These are phyloP conservation scores for Synaphobranchus kaupii DNA, from an alignment of 2,797 vertebrate species.

Conservation along the genomic window DNA sequence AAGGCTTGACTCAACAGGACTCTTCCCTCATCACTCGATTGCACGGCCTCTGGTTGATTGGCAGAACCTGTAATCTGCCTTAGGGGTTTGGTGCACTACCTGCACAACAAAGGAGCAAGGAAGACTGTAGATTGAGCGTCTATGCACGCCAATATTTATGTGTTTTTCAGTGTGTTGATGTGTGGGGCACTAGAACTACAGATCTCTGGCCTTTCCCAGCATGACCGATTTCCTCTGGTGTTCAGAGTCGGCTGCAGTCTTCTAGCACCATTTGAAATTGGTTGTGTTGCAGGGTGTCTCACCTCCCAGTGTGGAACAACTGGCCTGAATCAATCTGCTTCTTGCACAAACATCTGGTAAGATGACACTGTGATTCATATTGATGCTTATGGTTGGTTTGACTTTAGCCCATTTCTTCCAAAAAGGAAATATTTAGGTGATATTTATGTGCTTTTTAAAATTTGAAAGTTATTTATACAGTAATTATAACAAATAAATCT, in stretches of 20 bases:
- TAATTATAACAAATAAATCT: neutral
- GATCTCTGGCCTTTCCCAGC: conserved; percentile 39
- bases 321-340: neutral
- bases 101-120: neutral
- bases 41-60: neutral
- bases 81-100: neutral
- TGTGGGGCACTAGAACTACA: neutral
- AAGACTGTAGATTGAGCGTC: neutral
- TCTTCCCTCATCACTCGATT: neutral
- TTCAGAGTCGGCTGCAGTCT: conserved; percentile 56
- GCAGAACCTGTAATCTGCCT: neutral
- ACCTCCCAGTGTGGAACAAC: neutral
- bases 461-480: neutral
- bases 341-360: neutral
- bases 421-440: neutral
- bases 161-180: neutral
- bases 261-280: conserved; percentile 66
- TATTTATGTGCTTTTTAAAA: neutral
- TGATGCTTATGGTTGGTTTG: neutral
- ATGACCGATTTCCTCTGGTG: conserved; percentile 61
- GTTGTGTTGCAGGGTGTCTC: conserved; percentile 50
- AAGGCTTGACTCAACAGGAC: neutral
- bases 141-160: neutral
- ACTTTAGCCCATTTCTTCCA: neutral
- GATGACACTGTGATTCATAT: neutral